These are phyloP conservation scores for Delia radicum DNA, from an alignment of 1,140 invertebrate species.

Conservation along the genomic window DNA sequence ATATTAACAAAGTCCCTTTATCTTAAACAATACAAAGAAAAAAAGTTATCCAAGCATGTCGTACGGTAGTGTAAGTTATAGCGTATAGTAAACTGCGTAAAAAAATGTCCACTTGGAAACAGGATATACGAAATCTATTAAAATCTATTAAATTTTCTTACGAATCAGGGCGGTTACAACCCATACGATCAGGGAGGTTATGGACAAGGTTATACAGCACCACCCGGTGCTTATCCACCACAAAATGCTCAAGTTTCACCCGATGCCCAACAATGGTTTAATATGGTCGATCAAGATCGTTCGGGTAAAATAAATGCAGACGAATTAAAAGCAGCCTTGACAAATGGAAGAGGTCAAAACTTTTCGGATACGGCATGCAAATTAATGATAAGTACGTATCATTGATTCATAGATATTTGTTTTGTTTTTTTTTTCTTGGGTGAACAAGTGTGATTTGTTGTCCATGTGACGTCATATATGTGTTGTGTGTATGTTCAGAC, in stretches of 20 bases:
- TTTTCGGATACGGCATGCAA: conserved; percentile 83
- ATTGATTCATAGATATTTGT: not conserved
- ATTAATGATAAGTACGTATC: conserved; percentile 80
- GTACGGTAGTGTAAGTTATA: conserved; percentile 12
- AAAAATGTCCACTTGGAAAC: not conserved
- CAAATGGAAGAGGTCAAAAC: conserved; percentile 82
- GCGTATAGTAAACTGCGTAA: conserved; percentile 6
- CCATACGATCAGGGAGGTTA: conserved; percentile 44
- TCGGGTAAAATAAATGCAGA: conserved; percentile 78
- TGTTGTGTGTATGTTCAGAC: no score
- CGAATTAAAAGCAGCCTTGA: conserved; percentile 79
- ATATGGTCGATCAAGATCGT: conserved; percentile 75
- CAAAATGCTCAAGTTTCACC: conserved; percentile 58
- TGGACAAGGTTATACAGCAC: conserved; percentile 34
- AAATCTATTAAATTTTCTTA: conserved; percentile 2
- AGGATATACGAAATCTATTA: not conserved
- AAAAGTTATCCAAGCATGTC: not conserved
- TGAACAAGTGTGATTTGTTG: not conserved
- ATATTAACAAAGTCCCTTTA: not conserved
- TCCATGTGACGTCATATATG: not conserved
- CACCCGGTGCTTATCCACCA: conserved; percentile 52
- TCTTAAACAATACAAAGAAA: not conserved
- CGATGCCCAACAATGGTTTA: conserved; percentile 79
- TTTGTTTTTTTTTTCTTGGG: not conserved
- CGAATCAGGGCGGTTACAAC: conserved; percentile 40